These are phyloP conservation scores for Tokudaia muenninki DNA, from an alignment of 2,797 vertebrate species.

Conservation along the genomic window DNA sequence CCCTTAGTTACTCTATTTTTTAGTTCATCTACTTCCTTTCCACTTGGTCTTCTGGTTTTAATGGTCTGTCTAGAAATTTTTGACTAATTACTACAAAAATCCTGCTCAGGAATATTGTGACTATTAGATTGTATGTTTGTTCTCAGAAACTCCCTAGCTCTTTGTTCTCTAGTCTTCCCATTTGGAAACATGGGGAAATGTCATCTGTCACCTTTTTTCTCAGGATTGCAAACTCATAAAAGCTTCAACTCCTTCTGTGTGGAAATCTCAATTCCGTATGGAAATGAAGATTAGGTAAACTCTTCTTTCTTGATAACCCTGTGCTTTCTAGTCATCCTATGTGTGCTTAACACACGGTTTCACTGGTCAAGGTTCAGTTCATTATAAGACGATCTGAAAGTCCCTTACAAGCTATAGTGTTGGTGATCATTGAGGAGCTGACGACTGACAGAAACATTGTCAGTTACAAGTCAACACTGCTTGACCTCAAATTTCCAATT, in stretches of 20 bases:
- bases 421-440: background rate
- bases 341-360: background rate
- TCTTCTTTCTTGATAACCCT: background rate
- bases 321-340: background rate
- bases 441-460: background rate
- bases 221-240: background rate
- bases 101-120: background rate
- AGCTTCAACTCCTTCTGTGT: background rate
- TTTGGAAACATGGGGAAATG: background rate
- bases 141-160: background rate
- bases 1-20: background rate
- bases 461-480: background rate
- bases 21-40: background rate
- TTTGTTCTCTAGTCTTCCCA: constrained; percentile 16
- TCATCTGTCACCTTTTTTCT: background rate
- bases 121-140: background rate
- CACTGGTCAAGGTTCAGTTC: background rate
- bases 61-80: background rate
- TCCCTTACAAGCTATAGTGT: background rate
- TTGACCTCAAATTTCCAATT: constrained; percentile 19
- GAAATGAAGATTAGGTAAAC: background rate
- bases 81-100: background rate
- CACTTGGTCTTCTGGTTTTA: constrained; percentile 13
- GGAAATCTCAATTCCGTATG: background rate
- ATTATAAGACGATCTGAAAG: background rate